Conservation (phyloP, 2,888 invertebrate species). For the Aethes cnicana region DNA sequence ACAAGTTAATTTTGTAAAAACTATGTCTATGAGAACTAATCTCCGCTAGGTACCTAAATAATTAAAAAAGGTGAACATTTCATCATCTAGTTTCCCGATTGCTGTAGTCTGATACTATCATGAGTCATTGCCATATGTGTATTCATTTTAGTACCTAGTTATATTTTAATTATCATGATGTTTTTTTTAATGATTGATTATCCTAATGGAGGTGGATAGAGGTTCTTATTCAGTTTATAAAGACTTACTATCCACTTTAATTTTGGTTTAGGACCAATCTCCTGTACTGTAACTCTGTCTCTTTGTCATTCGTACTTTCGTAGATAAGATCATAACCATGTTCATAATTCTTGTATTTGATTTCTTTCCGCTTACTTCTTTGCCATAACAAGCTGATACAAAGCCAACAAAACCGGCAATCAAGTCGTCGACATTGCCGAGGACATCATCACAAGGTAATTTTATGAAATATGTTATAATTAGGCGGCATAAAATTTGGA, state of each 20-base stretch:
- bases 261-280: conserved; percentile 26
- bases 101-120: neutral
- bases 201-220: conserved; percentile 1
- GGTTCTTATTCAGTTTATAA: conserved; percentile 6
- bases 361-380: conserved; percentile 82
- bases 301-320: conserved; percentile 61
- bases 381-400: conserved; percentile 90
- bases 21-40: too few relatives aligned
- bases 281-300: conserved; percentile 41
- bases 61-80: conserved; percentile 3
- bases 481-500: conserved; percentile 13
- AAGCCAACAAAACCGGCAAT: conserved; percentile 98
- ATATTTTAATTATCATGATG: conserved; percentile 20
- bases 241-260: conserved; percentile 11
- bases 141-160: conserved; percentile 19
- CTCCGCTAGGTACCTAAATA: too few relatives aligned
- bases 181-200: conserved; percentile 6
- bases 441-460: conserved; percentile 97
- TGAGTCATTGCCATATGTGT: conserved; percentile 19
- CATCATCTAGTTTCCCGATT: neutral
- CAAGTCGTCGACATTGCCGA: conserved; percentile 96
- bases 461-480: conserved; percentile 54
- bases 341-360: conserved; percentile 74
- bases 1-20: too few relatives aligned
- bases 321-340: conserved; percentile 67